Evolutionary conservation across 2,888 invertebrate species (phyloP), one percentile per base, ranked within the genome.

Genomic region (Hoplodrina ambigua): DNA sequence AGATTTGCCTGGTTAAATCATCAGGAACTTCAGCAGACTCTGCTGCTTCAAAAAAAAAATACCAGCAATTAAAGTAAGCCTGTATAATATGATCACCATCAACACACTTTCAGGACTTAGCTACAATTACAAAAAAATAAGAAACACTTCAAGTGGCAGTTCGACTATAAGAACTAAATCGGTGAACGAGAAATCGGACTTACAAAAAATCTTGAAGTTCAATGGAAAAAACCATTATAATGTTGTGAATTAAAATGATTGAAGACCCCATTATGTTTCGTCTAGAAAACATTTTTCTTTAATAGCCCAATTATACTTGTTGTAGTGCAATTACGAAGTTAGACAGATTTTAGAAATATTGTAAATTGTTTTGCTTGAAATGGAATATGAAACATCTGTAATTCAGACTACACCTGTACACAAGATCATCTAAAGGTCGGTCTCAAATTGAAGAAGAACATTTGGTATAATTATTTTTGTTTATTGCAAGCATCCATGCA

Each of bases 231-330:
- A 25, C 25, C 33, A 7, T 37, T 37, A 37, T 46, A 53, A 17
- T 58, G 55, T 50, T 59, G 8, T 54, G 10, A 55, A 66, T 66
- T 63, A 54, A 63, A 70, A 64, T 80, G 77, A 80, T 67, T 71
- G 63, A 80, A 56, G 20, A 50, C 17, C 53, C 25, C 20, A 80
- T 71, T 71, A 75, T 19, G 19, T 61, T 70, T 57, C n/a, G 76
- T 70, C 60, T 70, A 65, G 75, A 75, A 75, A 84, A 73, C 73
- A 68, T 70, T 67, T 50, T 78, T 81, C 73, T 64, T 68, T 75
- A 83, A 76, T 67, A 81, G 77, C 78, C 75, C 77, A 75, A 81
- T 84, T 84, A 75, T 80, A 78, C 62, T 78, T 66, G 66, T 46
- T 15, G 17, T 60, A 60, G 54, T 44, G 10, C 15, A 19, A 70